Conservation (phyloP, 1,140 invertebrate species). For the Tetramorium simillimum region DNA sequence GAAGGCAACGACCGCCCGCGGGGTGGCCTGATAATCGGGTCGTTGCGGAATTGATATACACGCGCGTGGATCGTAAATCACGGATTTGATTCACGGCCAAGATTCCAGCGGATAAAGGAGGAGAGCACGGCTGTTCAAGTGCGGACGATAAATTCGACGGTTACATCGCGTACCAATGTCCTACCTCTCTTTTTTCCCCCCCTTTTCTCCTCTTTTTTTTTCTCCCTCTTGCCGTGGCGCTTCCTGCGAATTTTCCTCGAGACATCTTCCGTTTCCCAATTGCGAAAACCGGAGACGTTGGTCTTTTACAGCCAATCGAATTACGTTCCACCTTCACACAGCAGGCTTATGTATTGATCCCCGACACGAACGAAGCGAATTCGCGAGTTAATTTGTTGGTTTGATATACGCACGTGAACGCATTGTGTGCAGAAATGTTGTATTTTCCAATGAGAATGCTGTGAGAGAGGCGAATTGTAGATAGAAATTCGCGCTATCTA, state of each 20-base stretch:
- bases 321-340: conserved; percentile 21
- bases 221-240: not conserved
- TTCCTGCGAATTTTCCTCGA: not conserved
- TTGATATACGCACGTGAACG: not conserved
- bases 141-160: conserved; percentile 69
- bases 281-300: not conserved
- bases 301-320: conserved; percentile 26
- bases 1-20: conserved; percentile 72
- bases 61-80: conserved; percentile 73
- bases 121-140: conserved; percentile 36
- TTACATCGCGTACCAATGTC: conserved; percentile 62
- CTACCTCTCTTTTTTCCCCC: not conserved
- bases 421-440: not conserved
- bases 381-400: conserved; percentile 15
- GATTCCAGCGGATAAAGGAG: conserved; percentile 72
- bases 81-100: conserved; percentile 80
- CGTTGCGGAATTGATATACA: conserved; percentile 82
- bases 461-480: not conserved
- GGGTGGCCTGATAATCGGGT: conserved; percentile 79
- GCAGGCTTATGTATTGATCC: conserved; percentile 9
- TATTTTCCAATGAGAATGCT: not conserved
- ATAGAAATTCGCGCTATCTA: not conserved
- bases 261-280: not conserved
- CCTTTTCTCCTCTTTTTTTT: not conserved
- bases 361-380: not conserved